These are phyloP conservation scores for Ecdyonurus torrentis DNA, from an alignment of 2,888 invertebrate species.

Conservation along the genomic window DNA sequence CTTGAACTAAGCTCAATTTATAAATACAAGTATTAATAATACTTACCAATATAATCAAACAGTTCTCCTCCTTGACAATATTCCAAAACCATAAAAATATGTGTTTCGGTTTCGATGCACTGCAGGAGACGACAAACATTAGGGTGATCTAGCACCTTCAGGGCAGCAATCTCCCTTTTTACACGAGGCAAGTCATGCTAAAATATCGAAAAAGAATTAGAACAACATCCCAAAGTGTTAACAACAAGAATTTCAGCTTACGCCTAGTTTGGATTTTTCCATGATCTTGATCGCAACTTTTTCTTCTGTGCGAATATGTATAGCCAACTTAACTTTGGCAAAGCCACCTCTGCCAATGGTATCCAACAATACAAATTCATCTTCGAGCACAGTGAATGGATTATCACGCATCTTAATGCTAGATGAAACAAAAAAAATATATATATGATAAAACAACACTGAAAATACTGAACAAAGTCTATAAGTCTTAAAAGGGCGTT, in stretches of 20 bases:
- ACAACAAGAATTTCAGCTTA: slow-evolving; percentile 22
- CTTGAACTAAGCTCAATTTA: too few species aligned
- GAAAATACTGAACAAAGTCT: too few species aligned
- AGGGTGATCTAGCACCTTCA: slow-evolving; percentile 49
- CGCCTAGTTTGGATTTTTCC: slow-evolving; percentile 53
- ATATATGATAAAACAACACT: too few species aligned
- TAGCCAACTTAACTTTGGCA: slow-evolving; percentile 64
- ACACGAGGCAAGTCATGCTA: slow-evolving; percentile 56
- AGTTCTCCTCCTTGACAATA: slow-evolving; percentile 70
- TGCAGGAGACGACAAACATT: slow-evolving; percentile 65
- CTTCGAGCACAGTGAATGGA: slow-evolving; percentile 28
- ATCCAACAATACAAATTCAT: slow-evolving; percentile 46
- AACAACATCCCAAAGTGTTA: neutral
- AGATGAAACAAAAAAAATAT: too few species aligned
- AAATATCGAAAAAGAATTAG: slow-evolving; percentile 14
- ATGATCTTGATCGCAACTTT: slow-evolving; percentile 72
- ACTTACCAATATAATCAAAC: slow-evolving; percentile 57
- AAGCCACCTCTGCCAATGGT: slow-evolving; percentile 63
- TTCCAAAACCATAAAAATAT: slow-evolving; percentile 63
- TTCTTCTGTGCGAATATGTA: slow-evolving; percentile 59
- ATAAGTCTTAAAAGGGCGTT: too few species aligned
- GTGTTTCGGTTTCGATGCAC: slow-evolving; percentile 55
- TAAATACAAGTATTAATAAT: neutral
- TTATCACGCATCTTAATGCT: neutral
- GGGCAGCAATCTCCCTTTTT: slow-evolving; percentile 52